Evolutionary conservation across 2,797 vertebrate genomes (phyloP).

Genomic region (Salmo trutta): DNA sequence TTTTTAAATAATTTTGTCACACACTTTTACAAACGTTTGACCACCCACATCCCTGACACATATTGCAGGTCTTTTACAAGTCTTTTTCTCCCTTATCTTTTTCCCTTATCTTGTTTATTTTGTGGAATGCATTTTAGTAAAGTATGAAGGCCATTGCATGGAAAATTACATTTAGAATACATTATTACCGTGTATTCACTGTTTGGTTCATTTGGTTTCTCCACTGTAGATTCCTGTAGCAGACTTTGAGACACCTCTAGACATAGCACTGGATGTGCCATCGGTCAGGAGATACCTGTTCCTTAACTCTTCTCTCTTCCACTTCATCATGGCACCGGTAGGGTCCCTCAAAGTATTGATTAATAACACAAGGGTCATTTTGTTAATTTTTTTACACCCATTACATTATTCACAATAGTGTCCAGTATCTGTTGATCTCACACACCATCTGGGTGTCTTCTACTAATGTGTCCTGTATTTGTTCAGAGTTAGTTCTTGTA

Average conservation of each 20-base stretch:
- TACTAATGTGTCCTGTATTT: not conserved
- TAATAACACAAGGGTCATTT: not conserved
- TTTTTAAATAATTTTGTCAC: too few relatives aligned
- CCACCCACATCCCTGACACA: not conserved
- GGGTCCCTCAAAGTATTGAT: conserved; percentile 7
- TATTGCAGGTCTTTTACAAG: too few relatives aligned
- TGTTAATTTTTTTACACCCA: too few relatives aligned
- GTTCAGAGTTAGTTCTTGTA: not conserved
- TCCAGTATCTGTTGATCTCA: not conserved
- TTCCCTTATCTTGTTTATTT: not conserved
- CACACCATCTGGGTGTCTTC: not conserved
- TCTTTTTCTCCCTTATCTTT: too few relatives aligned
- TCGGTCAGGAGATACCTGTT: conserved; percentile 77
- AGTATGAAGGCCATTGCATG: not conserved
- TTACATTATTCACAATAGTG: not conserved
- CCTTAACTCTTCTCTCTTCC: conserved; percentile 77
- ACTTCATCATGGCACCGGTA: conserved; percentile 78
- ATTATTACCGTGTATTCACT: not conserved
- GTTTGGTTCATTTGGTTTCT: not conserved
- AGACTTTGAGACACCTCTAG: conserved; percentile 72
- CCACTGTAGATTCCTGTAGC: conserved; percentile 65
- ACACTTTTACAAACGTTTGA: too few relatives aligned
- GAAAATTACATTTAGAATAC: not conserved
- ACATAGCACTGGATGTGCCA: conserved; percentile 65
- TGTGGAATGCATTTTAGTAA: not conserved